Evolutionary conservation across 2,113 vertebrate species (phyloP), one percentile per base, ranked within the genome.

Genomic region (Lophochroa leadbeateri): DNA sequence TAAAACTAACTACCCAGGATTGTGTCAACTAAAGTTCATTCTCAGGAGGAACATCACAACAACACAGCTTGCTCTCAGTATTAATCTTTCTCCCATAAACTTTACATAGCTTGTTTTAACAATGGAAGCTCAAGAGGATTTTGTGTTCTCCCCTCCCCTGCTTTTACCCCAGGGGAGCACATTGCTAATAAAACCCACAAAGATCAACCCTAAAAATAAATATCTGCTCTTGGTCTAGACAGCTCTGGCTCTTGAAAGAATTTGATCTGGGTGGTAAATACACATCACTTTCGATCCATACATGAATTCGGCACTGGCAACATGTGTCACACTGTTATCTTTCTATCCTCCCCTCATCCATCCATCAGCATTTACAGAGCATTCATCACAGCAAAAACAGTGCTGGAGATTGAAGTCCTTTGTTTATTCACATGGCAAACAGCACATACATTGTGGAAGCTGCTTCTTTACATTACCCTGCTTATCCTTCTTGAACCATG

Each of bases 151-250:
- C 63, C n/a, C 89, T 96, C 29, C 43, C 47, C n/a, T 95, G 20
- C 61, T 82, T 88, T 92, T 84, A 88, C 80, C 52, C 65, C 49
- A 85, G 88, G 76, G 86, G 86, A 92, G 61, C 70, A 92, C 69
- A 87, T 82, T 90, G 86, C 88, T 95, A 93, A 95, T 94, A 96
- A 97, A 95, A 86, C 57, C 65, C 65, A 94, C 88, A 84, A 92
- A 94, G 76, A 94, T 91, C 80, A 93, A 16, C 88, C 71, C 82
- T 90, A 94, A 96, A 96, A 97, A 96, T 96, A 97, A 97, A 87
- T 84, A 94, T 90, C 92, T 90, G 64, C 92, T 94, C 77, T 94
- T 94, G 81, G 86, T 94, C 93, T 92, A 94, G 92, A 92, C 81
- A 88, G 89, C 58, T 85, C 88, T 67, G 74, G 55, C 82, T 92